phyloP scores from a whole-genome alignment of 2,888 invertebrate genomes.

The Cerastoderma edule region DNA sequence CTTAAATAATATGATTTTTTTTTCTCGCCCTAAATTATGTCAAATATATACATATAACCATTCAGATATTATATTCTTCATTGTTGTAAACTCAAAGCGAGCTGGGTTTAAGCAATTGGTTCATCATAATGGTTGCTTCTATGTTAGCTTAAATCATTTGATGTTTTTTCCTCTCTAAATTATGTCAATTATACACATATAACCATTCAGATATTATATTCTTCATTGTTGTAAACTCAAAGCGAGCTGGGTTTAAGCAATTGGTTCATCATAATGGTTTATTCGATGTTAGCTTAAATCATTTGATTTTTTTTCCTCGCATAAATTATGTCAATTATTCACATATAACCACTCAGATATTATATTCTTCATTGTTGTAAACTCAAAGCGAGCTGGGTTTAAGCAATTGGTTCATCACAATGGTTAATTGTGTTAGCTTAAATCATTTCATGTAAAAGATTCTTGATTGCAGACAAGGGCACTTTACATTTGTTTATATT shows the following conservation, averaged over 20 bases:
- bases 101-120: constrained; percentile 27
- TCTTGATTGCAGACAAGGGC: no score
- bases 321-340: background rate
- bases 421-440: background rate
- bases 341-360: constrained; percentile 18
- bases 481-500: no score
- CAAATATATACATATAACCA: no score
- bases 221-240: constrained; percentile 12
- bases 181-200: no score
- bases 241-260: constrained; percentile 38
- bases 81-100: constrained; percentile 22
- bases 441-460: no score
- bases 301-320: no score
- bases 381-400: constrained; percentile 48
- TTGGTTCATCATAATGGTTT: constrained; percentile 14
- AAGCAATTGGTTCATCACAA: constrained; percentile 25
- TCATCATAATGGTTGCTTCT: constrained; percentile 7
- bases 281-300: background rate
- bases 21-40: no score
- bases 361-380: constrained; percentile 27
- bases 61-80: constrained; percentile 7
- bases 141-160: no score
- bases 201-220: constrained; percentile 3
- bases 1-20: no score
- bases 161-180: no score